Base-by-base conservation (phyloP, 2,113 vertebrate genomes). In the Daubentonia madagascariensis region DNA sequence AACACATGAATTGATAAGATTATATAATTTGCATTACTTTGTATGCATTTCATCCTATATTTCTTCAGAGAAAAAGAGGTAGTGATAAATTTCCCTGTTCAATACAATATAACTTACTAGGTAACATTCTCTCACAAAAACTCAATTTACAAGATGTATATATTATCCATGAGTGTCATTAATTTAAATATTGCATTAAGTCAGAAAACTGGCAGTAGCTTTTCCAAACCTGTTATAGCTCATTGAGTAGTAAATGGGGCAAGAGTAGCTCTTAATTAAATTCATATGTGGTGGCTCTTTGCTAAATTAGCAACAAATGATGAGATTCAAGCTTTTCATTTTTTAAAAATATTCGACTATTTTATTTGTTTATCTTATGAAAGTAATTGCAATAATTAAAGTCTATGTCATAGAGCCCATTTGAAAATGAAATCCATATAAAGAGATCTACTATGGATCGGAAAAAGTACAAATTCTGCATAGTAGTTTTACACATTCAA, bases 241-340 rank as follows among this genome's bases (percentile, higher is more conserved):
- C 92, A 83, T 85, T 96, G 96, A 81, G 45, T 95, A 78, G 52
- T 86, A 97, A 98, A 98, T 94, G 92, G 91, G 37, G 84, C 81
- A 81, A 96, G 14, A 54, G 45, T 85, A 52, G 28, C 43, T 97
- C 94, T 98, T 98, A 98, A 98, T 98, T 97, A 97, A 98, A 97
- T 94, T 98, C 86, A 0, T 95, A 45, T 89, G 85, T 91, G 84
- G 45, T 93, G 20, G 54, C 25, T 92, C 50, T 95, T 78, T 70
- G 91, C 86, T 96, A 96, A 97, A 98, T 97, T 96, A 97, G 67
- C 88, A 88, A 85, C 85, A 94, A 97, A 67, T 86, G 81, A 54
- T 30, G 45, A 52, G 23, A 84, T 43, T 94, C 72, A 81, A 91
- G 93, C 48, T 94, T 52, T 50, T 72, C 5, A 87, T 97, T 96